These are phyloP conservation scores for Neodiprion fabricii DNA, from an alignment of 1,140 invertebrate genomes.

Conservation along the genomic window DNA sequence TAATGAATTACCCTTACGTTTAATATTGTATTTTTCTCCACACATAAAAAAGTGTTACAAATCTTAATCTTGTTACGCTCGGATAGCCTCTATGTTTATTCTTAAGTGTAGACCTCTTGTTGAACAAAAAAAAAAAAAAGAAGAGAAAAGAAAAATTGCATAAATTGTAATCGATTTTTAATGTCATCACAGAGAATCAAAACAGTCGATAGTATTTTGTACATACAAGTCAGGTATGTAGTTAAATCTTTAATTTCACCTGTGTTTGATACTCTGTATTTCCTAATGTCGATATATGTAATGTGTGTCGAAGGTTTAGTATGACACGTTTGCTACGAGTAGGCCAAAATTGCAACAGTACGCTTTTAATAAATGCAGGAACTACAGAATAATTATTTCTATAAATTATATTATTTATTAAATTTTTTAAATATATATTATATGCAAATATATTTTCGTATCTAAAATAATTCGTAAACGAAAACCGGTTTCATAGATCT, in stretches of 20 bases:
- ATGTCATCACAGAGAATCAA: slow-evolving; percentile 23
- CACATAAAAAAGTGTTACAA: slow-evolving; percentile 15
- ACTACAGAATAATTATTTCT: background rate
- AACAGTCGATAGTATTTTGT: slow-evolving; percentile 1
- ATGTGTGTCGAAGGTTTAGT: too few relatives aligned
- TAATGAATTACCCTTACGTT: slow-evolving; percentile 24
- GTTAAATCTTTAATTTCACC: slow-evolving; percentile 17
- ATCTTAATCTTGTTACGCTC: background rate
- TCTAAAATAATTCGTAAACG: too few relatives aligned
- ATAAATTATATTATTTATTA: background rate
- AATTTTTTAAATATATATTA: too few relatives aligned
- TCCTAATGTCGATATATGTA: slow-evolving; percentile 11
- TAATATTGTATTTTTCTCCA: slow-evolving; percentile 26
- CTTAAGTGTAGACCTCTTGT: background rate
- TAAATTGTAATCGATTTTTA: slow-evolving; percentile 19
- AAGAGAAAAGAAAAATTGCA: background rate
- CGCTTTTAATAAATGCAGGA: background rate
- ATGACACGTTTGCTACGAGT: background rate
- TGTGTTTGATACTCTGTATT: background rate
- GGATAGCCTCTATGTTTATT: slow-evolving; percentile 5
- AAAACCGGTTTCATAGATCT: too few relatives aligned
- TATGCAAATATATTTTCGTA: too few relatives aligned
- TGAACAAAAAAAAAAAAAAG: background rate
- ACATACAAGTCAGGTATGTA: slow-evolving; percentile 19
- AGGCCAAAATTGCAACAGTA: background rate